Base-by-base conservation (phyloP, 2,113 vertebrate species). In the Gymnorhina tibicen region DNA sequence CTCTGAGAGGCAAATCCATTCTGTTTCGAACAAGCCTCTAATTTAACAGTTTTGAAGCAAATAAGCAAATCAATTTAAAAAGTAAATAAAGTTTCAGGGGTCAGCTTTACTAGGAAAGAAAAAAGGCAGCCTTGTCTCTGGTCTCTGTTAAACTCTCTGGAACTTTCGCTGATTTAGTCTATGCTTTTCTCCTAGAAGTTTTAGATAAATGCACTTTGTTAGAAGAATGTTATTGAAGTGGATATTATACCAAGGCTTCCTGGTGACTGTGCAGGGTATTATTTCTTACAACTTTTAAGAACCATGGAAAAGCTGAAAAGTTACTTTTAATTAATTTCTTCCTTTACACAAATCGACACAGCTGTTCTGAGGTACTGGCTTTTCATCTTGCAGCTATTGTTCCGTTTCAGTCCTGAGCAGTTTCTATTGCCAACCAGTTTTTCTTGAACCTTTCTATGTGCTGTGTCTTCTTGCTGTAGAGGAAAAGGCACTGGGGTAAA, bases 101-200 rank as follows among this genome's bases (percentile, higher is more conserved):
- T 39, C 10, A 59, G 3, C 16, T 49, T 52, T 7, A 13, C 28
- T 35, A n/a, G 27, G 19, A 9, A 4, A 3, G 7, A 16, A 12
- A 41, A 14, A 35, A 42, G 9, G 0, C 5, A 35, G 1, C 13
- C 27, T 2, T 22, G 6, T 32, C 10, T 87, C 6, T 6, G 2
- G 6, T 30, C 11, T 87, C 6, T 4, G 1, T 53, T 52, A 44
- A 83, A 52, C 13, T 26, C 41, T 52, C 16, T 42, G 50, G 32
- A 83, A 58, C 2, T 53, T 49, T 3, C 33, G 5, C 6, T 52
- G n/a, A 9, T 67, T 60, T 72, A 19, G 23, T 63, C 14, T 46
- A 1, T 46, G 37, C 11, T 22, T 81, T 76, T 69, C 9, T 73
- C 22, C 7, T 35, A 41, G 49, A 74, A 44, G 10, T 6, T 33